phyloP scores from a whole-genome alignment of 2,888 invertebrate species.

The Cheiracanthium punctorium region DNA sequence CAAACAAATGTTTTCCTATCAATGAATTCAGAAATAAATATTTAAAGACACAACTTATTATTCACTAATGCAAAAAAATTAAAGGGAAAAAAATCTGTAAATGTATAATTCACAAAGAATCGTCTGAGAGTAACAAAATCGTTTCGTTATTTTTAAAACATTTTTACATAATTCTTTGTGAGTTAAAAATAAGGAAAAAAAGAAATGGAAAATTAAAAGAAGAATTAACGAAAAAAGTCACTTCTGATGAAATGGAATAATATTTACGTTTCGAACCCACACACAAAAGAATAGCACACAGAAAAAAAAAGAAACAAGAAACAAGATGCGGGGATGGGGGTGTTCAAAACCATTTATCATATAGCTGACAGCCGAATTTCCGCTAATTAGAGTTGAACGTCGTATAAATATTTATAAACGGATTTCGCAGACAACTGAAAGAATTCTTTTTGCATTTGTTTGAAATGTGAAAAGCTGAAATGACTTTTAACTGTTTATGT shows the following conservation, averaged over 20 bases:
- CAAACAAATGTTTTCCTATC: too few relatives aligned
- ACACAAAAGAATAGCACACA: neutral
- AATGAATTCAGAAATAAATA: neutral
- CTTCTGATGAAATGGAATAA: neutral
- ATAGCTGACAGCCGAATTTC: neutral
- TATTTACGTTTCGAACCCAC: neutral
- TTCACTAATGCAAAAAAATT: neutral
- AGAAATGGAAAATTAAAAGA: neutral
- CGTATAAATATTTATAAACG: conserved; percentile 11
- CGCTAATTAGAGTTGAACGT: neutral
- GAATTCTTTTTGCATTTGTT: neutral
- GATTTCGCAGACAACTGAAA: neutral
- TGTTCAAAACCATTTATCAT: neutral
- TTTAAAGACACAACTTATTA: neutral
- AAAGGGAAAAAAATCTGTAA: neutral
- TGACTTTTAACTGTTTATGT: neutral
- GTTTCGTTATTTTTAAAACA: neutral
- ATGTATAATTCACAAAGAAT: too few relatives aligned
- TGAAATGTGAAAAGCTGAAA: neutral
- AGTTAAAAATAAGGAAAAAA: neutral
- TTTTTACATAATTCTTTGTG: neutral
- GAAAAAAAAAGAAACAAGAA: neutral
- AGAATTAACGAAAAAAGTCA: neutral
- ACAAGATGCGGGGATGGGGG: neutral
- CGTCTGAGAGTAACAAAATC: neutral